phyloP scores from a whole-genome alignment of 2,113 vertebrate genomes.

The Numenius arquata region DNA sequence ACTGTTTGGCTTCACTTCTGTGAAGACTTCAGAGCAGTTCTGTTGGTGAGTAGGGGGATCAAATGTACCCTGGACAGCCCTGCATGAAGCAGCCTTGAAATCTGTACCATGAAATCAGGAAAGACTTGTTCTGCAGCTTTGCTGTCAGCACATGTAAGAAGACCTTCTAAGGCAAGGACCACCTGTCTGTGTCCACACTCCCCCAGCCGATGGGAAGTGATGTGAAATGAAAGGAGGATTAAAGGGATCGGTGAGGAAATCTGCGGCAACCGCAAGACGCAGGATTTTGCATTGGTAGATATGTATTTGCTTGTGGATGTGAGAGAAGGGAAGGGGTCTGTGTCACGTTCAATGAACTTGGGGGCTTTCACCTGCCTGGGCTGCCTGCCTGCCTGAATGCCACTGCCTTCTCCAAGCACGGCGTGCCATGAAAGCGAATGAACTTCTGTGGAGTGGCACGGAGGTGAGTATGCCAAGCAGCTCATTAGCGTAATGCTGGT shows the following conservation, averaged over 20 bases:
- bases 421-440: not conserved
- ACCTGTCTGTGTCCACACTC: not conserved
- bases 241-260: not conserved
- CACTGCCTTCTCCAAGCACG: not conserved
- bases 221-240: not conserved
- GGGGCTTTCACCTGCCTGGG: not conserved
- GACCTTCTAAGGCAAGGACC: not conserved
- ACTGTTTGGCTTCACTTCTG: not conserved
- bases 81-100: not conserved
- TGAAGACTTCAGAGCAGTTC: not conserved
- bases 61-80: not conserved
- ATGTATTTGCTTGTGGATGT: not conserved
- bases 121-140: not conserved
- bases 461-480: not conserved
- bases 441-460: not conserved
- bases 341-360: not conserved
- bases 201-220: not conserved
- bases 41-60: not conserved
- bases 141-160: not conserved
- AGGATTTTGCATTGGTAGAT: not conserved
- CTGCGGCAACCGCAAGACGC: accelerated
- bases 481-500: not conserved
- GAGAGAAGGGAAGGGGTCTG: not conserved
- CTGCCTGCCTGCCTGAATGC: not conserved
- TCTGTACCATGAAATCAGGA: not conserved